These are phyloP conservation scores for Heliconius eleuchia DNA, from an alignment of 1,140 invertebrate genomes.

Conservation along the genomic window DNA sequence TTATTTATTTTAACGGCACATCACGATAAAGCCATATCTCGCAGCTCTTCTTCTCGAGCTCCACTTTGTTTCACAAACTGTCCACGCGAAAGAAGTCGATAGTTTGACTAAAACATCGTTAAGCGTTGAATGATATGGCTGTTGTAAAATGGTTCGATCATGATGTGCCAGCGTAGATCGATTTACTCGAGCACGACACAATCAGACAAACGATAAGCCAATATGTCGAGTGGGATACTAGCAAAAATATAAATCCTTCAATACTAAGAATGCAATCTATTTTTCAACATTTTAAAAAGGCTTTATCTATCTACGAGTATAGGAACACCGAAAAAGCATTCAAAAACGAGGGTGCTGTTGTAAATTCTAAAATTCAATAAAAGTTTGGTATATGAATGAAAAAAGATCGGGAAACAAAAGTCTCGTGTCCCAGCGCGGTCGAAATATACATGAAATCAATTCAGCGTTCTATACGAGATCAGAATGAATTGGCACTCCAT, in stretches of 20 bases:
- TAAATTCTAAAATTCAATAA: conserved; percentile 28
- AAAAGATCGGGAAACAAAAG: conserved; percentile 28
- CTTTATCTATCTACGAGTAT: background rate
- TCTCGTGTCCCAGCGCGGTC: conserved; percentile 29
- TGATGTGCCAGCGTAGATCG: no score
- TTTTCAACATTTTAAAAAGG: background rate
- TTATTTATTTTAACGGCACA: no score
- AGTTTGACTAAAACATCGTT: no score
- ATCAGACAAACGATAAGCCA: no score
- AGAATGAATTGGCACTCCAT: conserved; percentile 49
- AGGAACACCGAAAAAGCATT: background rate
- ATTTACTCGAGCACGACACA: no score
- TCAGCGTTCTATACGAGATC: conserved; percentile 50
- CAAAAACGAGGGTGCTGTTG: conserved; percentile 22
- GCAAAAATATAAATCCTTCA: background rate
- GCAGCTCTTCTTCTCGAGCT: no score
- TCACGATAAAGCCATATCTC: no score
- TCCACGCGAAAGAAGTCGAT: no score
- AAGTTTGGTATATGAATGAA: conserved; percentile 27
- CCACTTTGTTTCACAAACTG: no score
- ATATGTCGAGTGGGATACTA: background rate
- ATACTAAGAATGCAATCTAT: background rate
- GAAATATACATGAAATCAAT: conserved; percentile 50
- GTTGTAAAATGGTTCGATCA: no score
- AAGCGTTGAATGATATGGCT: no score